Base-by-base conservation (phyloP, 2,888 invertebrate genomes). In the Bruchidius siliquastri region DNA sequence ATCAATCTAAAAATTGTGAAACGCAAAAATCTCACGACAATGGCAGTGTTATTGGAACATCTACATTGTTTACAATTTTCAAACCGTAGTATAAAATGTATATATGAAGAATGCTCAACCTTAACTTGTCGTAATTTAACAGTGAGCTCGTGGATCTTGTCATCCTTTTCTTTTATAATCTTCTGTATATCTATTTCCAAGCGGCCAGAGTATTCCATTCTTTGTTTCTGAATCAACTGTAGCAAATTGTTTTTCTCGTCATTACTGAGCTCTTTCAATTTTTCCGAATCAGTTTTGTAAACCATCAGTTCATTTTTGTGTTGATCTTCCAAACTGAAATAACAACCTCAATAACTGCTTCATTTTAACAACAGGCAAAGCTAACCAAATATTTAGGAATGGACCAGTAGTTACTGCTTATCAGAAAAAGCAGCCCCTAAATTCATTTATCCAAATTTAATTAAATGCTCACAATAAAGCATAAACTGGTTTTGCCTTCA, bases 201-300 rank as follows among this genome's bases (percentile, higher is more conserved):
- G 22, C 80, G 84, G 76, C 82, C 86, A 78, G 78, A 84, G 80
- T 82, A 79, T 73, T 86, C 86, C 0, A 83, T 84, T 67, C 85
- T 85, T 80, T 86, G 85, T 72, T 87, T 87, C 10, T 83, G 84
- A 69, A 88, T 80, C 69, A 87, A 83, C 74, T 86, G 83, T 74
- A 87, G 86, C 68, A 88, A 79, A 71, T 80, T 82, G 2, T 85
- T 83, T 0, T 90, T 85, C 80, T 80, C 79, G 30, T 80, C 81
- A 71, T 78, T 79, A 10, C 77, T 77, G 10, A 80, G 75, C 22
- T 80, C 79, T 67, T 74, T 80, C 20, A 80, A 67, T 79, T 91
- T 92, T 73, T 90, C 88, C 68, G 90, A 88, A 81, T 92, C 92
- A 2, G 88, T 88, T 80, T 91, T 90, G 80, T 92, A 92, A 21